A percentile compares a stretch with the other conserved stretches of the same genome.
Conservation (phyloP, 2,113 vertebrate species). For the Prolemur simus region DNA sequence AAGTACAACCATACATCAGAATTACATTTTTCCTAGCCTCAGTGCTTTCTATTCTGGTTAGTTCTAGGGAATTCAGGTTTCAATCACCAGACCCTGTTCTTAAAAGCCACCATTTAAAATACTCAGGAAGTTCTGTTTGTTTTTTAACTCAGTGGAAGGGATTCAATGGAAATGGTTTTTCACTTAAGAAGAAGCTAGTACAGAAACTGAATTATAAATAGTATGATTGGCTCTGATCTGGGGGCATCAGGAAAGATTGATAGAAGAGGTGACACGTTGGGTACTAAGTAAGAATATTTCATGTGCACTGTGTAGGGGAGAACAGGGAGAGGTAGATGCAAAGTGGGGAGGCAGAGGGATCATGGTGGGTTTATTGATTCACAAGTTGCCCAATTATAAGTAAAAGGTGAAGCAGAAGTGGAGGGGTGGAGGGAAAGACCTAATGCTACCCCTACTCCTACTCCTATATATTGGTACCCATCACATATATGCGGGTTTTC, state of each 20-base stretch:
- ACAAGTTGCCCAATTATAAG: not conserved
- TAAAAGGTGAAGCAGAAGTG: not conserved
- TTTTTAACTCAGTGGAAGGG: not conserved
- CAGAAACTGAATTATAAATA: not conserved
- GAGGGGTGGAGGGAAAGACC: not conserved
- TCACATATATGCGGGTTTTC: not conserved
- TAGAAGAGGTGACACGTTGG: not conserved
- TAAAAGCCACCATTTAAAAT: conserved; percentile 35
- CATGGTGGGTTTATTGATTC: not conserved
- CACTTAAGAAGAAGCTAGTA: not conserved
- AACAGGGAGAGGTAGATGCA: not conserved
- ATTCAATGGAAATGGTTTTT: not conserved
- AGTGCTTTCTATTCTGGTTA: not conserved
- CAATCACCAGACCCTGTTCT: not conserved
- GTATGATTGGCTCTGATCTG: not conserved
- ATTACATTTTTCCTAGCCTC: conserved; percentile 41
- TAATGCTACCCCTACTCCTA: not conserved
- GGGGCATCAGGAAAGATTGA: not conserved
- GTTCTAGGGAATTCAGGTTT: not conserved
- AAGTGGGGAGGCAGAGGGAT: not conserved
- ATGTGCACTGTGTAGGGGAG: not conserved
- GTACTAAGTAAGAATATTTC: not conserved
- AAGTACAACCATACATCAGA: conserved; percentile 66
- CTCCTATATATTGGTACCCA: not conserved
- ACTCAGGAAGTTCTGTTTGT: not conserved